Conservation (phyloP, 2,797 vertebrate species). For the Lithobates pipiens region DNA sequence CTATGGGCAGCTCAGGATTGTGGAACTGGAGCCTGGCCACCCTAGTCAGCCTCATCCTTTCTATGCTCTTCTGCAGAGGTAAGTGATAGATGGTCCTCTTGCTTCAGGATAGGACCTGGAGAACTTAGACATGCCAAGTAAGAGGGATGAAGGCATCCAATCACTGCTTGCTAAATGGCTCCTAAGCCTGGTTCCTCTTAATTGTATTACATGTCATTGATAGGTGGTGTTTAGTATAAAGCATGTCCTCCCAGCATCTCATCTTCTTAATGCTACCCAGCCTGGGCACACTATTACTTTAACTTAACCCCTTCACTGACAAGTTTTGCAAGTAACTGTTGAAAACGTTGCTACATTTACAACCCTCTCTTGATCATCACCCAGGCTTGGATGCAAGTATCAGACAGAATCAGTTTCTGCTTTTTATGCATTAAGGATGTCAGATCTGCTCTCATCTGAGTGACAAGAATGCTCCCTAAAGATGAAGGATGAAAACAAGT, state of each 20-base stretch:
- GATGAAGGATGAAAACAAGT: background rate
- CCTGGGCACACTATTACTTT: background rate
- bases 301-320: background rate
- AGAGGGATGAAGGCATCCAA: slow-evolving; percentile 5
- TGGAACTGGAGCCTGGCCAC: slow-evolving; percentile 18
- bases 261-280: background rate
- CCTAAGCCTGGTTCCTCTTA: background rate
- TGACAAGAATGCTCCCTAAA: slow-evolving; percentile 7
- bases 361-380: background rate
- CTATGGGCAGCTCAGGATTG: slow-evolving; percentile 42
- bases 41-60: slow-evolving; percentile 35
- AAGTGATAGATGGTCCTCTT: background rate
- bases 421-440: background rate
- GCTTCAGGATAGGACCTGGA: background rate
- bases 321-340: background rate
- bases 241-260: background rate
- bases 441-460: background rate
- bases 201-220: slow-evolving; percentile 27
- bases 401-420: background rate
- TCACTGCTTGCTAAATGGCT: slow-evolving; percentile 18
- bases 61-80: slow-evolving; percentile 52
- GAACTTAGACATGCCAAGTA: background rate
- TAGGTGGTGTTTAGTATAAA: background rate
- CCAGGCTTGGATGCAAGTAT: background rate
- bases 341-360: background rate